A percentile compares a stretch with the other conserved stretches of the same genome.
Evolutionary conservation across 2,113 vertebrate species (phyloP).

Genomic region (Crotophaga sulcirostris): DNA sequence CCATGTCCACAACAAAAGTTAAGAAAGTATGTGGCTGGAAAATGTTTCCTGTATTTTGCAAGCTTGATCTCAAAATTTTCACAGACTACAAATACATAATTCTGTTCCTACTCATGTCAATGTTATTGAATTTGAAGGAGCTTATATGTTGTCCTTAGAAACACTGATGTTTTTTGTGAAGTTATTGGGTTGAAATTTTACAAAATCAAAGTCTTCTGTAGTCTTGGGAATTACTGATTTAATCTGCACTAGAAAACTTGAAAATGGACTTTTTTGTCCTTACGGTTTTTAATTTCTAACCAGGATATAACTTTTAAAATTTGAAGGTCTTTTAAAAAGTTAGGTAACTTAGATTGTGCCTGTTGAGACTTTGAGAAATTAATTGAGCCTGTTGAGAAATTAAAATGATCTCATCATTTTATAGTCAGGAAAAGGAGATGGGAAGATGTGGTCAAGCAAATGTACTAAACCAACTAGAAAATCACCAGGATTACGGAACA

Average conservation of each 20-base stretch:
- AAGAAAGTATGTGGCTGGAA: rapidly evolving
- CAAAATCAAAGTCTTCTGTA: not conserved
- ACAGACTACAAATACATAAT: not conserved
- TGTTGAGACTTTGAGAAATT: too few species aligned
- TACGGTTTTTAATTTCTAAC: not conserved
- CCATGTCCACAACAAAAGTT: not conserved
- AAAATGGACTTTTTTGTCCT: not conserved
- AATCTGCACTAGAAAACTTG: not conserved
- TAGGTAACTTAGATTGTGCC: not conserved
- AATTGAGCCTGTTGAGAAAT: not conserved
- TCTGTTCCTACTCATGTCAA: not conserved
- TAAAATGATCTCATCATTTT: not conserved
- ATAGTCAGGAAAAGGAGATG: not conserved
- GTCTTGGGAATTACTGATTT: not conserved
- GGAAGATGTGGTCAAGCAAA: not conserved
- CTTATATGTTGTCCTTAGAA: not conserved
- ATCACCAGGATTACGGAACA: not conserved
- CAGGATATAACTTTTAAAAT: not conserved
- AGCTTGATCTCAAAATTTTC: not conserved
- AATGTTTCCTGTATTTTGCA: not conserved
- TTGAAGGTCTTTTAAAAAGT: not conserved
- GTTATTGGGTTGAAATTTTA: not conserved
- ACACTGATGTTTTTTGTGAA: not conserved
- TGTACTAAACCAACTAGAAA: not conserved
- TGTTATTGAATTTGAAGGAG: not conserved